These are phyloP conservation scores for Ptychoptera contaminata DNA, from an alignment of 2,888 invertebrate species.

Conservation along the genomic window DNA sequence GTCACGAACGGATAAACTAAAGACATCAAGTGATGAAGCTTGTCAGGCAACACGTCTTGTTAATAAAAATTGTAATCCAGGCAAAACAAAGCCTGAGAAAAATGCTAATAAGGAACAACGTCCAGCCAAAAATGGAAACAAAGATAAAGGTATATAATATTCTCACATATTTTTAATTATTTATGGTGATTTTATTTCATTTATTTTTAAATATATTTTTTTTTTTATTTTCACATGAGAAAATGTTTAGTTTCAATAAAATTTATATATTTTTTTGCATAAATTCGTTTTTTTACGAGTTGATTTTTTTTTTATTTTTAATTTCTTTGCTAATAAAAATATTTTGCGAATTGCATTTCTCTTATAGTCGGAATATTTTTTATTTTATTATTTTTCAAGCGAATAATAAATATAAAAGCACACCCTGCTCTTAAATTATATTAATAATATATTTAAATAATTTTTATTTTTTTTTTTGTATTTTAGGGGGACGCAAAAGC, in stretches of 20 bases:
- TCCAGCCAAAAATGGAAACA: slow-evolving; percentile 43
- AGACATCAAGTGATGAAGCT: slow-evolving; percentile 64
- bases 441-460: background rate
- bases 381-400: no score
- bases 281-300: no score
- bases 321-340: no score
- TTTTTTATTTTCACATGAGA: no score
- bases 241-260: no score
- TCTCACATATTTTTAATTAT: slow-evolving; percentile 15
- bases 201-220: no score
- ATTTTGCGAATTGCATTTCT: no score
- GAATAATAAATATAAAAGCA: no score
- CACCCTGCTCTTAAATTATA: no score
- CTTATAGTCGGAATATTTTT: no score
- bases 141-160: slow-evolving; percentile 15
- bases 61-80: slow-evolving; percentile 75
- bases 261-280: no score
- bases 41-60: slow-evolving; percentile 71
- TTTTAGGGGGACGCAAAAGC: slow-evolving; percentile 27
- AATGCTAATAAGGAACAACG: slow-evolving; percentile 36
- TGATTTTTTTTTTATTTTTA: background rate
- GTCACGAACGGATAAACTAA: slow-evolving; percentile 68
- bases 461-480: slow-evolving; percentile 4
- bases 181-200: no score
- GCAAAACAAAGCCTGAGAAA: slow-evolving; percentile 38